Evolutionary conservation across 64 coral and sea anemone genomes (phyloP).

Genomic region (Trachythela sp.): DNA sequence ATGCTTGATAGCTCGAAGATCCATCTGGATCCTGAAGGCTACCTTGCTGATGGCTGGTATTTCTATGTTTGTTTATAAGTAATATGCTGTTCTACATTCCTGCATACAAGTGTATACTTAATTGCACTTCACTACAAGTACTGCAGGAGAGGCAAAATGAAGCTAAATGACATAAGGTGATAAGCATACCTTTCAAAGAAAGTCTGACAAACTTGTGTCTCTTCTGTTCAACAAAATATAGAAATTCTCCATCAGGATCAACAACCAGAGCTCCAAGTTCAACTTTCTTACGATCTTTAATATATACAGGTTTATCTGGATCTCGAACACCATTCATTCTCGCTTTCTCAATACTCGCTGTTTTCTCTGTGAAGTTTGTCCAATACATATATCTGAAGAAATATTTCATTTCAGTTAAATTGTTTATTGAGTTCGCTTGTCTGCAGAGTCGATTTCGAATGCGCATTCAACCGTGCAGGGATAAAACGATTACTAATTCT

Average conservation of each 20-base stretch:
- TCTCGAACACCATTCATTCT: neutral
- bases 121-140: too few species aligned
- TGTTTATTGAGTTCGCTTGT: too few species aligned
- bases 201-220: neutral
- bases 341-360: neutral
- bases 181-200: constrained; percentile 12
- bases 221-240: neutral
- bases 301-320: neutral
- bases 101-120: too few species aligned
- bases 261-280: neutral
- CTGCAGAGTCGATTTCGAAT: too few species aligned
- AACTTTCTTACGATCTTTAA: neutral
- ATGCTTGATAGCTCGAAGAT: too few species aligned
- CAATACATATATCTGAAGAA: constrained; percentile 1
- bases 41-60: too few species aligned
- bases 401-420: neutral
- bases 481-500: too few species aligned
- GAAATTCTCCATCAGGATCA: neutral
- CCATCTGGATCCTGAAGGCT: too few species aligned
- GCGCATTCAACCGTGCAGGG: too few species aligned
- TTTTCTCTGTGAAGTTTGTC: constrained; percentile 14
- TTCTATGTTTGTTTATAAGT: too few species aligned
- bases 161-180: neutral
- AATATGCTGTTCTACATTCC: too few species aligned
- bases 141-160: neutral